Evolutionary conservation across 1,140 invertebrate genomes (phyloP), one percentile per base, ranked within the genome.

Genomic region (Acromyrmex echinatior): DNA sequence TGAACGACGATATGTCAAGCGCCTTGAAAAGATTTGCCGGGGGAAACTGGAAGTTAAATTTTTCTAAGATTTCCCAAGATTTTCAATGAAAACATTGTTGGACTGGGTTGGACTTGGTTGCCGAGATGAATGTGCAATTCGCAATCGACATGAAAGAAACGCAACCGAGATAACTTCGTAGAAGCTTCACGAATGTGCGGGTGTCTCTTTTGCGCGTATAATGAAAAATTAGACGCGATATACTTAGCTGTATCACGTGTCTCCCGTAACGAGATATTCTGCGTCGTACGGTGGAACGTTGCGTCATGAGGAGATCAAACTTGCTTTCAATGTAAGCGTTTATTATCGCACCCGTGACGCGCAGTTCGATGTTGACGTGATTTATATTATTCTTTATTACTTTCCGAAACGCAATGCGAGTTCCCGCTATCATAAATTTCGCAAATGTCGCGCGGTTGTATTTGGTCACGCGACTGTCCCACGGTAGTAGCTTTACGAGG

Each of bases 301-400:
- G n/a, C 80, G 68, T 74, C 35, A 74, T 16, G n/a, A 12, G 66
- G 21, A 81, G 62, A 81, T 81, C 58, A 70, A 81, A 14, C 53
- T 56, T n/a, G 51, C 35, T 68, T 68, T 68, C 63, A 31, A 78
- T 16, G 25, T 79, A 81, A 39, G n/a, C 77, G 28, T 18, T 31
- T 39, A 80, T 81, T 70, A 56, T 28, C n/a, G 25, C 45, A 39
- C 21, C 21, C 49, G 6, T 70, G 65, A 81, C 65, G 21, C 21
- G 21, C 21, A n/a, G 18, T 25, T 18, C 16, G 25, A 3, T 14
- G 21, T 39, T 49, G 31, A n/a, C 16, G 66, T 39, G 49, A 81
- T 71, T 81, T 25, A 80, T 18, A 28, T 18, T 39, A 14, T 18
- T 45, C 35, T 68, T n/a, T n/a, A 14, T 68, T 68, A 45, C 65